Percentiles rank a stretch among this genome's conserved stretches.
Evolutionary conservation across 2,113 vertebrate species (phyloP).

Genomic region (Apteryx owenii): DNA sequence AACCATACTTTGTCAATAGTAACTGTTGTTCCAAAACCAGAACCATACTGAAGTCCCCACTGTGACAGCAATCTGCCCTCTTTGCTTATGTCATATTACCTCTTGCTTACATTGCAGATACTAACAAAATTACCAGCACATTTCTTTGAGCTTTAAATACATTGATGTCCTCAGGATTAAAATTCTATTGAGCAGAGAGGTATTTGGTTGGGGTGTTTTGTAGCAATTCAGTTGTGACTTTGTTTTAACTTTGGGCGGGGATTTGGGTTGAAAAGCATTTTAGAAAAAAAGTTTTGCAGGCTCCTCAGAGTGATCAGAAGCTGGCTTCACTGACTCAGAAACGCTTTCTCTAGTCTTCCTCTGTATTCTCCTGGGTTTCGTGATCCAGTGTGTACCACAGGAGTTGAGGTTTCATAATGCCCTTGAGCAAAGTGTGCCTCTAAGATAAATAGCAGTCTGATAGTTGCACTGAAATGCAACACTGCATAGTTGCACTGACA

Average conservation of each 20-base stretch:
- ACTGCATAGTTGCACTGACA: neutral
- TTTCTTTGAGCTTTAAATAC: neutral
- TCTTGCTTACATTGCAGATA: neutral
- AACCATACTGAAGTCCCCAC: neutral
- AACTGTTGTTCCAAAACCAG: neutral
- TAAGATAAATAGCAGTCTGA: neutral
- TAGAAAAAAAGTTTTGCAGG: neutral
- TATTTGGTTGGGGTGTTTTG: neutral
- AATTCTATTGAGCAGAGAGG: neutral
- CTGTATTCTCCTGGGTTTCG: neutral
- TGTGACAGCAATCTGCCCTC: neutral
- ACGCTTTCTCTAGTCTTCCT: neutral
- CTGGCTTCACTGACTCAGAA: neutral
- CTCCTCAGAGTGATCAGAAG: neutral
- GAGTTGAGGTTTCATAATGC: slow-evolving; percentile 12
- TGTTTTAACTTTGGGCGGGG: neutral
- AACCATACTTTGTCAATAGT: neutral
- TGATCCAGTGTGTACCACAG: neutral
- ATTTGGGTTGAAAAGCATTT: neutral
- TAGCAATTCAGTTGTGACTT: neutral
- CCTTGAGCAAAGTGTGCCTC: neutral
- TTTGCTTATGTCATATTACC: neutral
- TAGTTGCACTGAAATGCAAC: neutral
- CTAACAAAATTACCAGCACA: neutral
- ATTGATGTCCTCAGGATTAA: neutral